Percentiles rank a stretch among this genome's conserved stretches.
These are phyloP conservation scores for Rhimphoctona megacephalus DNA, from an alignment of 2,888 invertebrate genomes.

Conservation along the genomic window DNA sequence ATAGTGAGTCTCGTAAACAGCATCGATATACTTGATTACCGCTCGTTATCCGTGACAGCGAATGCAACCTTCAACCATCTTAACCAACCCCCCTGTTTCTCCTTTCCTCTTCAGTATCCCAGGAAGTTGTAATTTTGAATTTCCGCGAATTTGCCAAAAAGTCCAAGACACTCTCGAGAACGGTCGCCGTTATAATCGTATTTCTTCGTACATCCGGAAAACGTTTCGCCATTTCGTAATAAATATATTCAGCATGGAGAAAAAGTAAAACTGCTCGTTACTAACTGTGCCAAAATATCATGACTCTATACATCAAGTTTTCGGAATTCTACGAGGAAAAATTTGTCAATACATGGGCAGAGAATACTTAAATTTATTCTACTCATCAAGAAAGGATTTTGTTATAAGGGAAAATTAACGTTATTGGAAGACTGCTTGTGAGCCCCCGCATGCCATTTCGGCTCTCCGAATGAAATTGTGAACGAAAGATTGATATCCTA, in stretches of 20 bases:
- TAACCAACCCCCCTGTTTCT: constrained; percentile 13
- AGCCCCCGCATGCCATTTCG: constrained; percentile 59
- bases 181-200: constrained; percentile 9
- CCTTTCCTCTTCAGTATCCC: constrained; percentile 9
- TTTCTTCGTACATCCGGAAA: constrained; percentile 40
- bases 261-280: background rate
- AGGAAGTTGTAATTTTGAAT: constrained; percentile 60
- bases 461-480: constrained; percentile 66
- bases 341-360: background rate
- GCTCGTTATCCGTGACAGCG: constrained; percentile 66
- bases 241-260: constrained; percentile 3
- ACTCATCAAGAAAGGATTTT: constrained; percentile 56
- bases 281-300: background rate
- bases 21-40: constrained; percentile 70
- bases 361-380: constrained; percentile 53
- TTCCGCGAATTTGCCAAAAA: constrained; percentile 55
- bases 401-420: constrained; percentile 58
- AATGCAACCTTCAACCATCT: constrained; percentile 47
- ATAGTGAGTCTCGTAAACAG: constrained; percentile 66
- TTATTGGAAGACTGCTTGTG: constrained; percentile 38
- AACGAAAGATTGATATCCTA: constrained; percentile 69
- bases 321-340: background rate
- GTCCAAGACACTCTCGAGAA: constrained; percentile 3
- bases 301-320: background rate
- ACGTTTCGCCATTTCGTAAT: constrained; percentile 32